phyloP scores from a whole-genome alignment of 2,888 invertebrate species.

The Cerceris rybyensis region DNA sequence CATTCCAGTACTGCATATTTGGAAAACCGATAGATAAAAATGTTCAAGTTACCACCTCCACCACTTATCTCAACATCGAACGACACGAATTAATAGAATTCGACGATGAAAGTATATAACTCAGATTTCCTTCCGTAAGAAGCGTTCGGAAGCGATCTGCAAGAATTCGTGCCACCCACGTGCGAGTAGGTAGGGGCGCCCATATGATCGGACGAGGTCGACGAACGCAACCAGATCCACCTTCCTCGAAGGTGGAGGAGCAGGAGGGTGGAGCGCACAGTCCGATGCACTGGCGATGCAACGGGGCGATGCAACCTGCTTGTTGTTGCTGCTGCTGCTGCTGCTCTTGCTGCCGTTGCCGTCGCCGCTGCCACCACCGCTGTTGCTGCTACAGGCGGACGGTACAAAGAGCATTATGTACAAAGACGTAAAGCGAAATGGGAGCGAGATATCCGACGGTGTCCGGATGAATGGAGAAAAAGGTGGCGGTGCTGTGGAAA shows the following conservation, averaged over 20 bases:
- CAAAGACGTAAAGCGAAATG: constrained; percentile 78
- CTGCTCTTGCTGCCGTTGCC: constrained; percentile 15
- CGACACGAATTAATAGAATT: too few species aligned
- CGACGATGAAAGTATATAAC: not conserved
- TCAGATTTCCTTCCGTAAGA: constrained; percentile 25
- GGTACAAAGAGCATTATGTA: constrained; percentile 78
- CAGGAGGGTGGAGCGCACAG: constrained; percentile 35
- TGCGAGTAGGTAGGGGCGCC: constrained; percentile 56
- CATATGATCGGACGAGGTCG: constrained; percentile 67
- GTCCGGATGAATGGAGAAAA: constrained; percentile 58
- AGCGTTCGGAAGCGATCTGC: constrained; percentile 39
- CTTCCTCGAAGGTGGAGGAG: constrained; percentile 48
- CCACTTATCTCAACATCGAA: too few species aligned
- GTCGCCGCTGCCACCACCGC: constrained; percentile 30
- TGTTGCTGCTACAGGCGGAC: constrained; percentile 54
- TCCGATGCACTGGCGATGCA: constrained; percentile 49
- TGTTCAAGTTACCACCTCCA: too few species aligned
- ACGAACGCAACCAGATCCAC: constrained; percentile 68
- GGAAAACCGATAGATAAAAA: too few species aligned
- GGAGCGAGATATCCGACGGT: constrained; percentile 76
- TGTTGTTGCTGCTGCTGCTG: constrained; percentile 8
- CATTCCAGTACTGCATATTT: too few species aligned
- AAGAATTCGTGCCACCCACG: constrained; percentile 65
- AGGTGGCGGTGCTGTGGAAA: constrained; percentile 45
- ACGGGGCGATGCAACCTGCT: constrained; percentile 30